These are phyloP conservation scores for Fulmarus glacialis DNA, from an alignment of 2,113 vertebrate species.

Conservation along the genomic window DNA sequence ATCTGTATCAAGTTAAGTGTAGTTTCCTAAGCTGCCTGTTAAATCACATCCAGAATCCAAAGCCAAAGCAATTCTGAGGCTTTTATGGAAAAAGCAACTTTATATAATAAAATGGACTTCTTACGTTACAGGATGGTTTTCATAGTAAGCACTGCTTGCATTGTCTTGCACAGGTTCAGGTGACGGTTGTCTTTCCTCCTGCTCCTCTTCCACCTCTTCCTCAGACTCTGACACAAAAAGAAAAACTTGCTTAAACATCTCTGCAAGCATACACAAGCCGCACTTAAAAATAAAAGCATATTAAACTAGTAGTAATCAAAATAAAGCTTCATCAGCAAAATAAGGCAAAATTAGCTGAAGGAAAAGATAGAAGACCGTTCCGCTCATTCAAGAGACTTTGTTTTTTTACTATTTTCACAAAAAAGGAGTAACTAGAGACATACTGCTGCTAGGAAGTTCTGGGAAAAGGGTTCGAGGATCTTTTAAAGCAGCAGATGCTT, in stretches of 20 bases:
- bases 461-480: not conserved
- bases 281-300: not conserved
- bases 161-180: conserved; percentile 92
- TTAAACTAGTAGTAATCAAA: not conserved
- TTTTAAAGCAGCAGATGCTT: not conserved
- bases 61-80: not conserved
- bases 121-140: conserved; percentile 89
- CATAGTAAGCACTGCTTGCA: conserved; percentile 87
- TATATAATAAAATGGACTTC: not conserved
- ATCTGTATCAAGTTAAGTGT: not conserved
- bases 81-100: not conserved
- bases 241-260: not conserved
- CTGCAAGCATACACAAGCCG: fast-evolving
- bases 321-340: not conserved
- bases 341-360: not conserved
- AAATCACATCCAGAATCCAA: not conserved
- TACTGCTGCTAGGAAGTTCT: not conserved
- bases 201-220: conserved; percentile 93
- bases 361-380: not conserved
- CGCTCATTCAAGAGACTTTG: not conserved
- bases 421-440: not conserved
- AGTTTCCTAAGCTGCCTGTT: not conserved
- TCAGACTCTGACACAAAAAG: conserved; percentile 85
- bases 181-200: conserved; percentile 88
- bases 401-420: not conserved